phyloP scores from a whole-genome alignment of 2,113 vertebrate genomes.

The Mirza zaza region DNA sequence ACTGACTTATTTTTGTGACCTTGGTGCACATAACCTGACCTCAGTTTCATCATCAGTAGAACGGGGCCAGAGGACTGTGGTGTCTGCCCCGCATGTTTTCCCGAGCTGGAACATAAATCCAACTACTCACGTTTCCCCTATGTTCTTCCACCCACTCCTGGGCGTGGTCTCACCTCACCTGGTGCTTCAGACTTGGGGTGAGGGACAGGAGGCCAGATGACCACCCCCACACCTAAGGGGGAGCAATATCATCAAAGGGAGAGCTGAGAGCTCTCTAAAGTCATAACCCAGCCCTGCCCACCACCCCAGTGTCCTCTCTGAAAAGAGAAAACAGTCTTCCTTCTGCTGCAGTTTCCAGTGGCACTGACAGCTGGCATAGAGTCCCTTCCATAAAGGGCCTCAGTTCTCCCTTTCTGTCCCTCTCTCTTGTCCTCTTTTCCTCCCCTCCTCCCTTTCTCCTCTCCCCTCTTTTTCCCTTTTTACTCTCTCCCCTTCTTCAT shows the following conservation, averaged over 20 bases:
- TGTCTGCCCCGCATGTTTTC: neutral
- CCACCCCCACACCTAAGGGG: accelerated
- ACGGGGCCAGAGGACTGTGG: neutral
- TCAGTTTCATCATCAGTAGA: neutral
- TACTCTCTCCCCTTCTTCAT: neutral
- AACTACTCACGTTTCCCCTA: accelerated
- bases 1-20: neutral
- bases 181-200: neutral
- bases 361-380: accelerated
- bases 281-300: neutral
- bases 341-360: too few species aligned
- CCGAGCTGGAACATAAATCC: neutral
- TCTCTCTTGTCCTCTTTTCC: neutral
- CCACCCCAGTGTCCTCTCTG: too few species aligned
- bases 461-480: neutral
- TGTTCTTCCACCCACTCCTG: neutral
- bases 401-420: neutral
- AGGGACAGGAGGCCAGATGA: neutral
- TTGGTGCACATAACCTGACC: neutral
- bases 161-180: neutral
- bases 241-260: accelerated
- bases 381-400: neutral
- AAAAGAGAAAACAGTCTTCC: neutral
- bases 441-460: neutral
- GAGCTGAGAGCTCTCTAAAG: too few species aligned